These are phyloP conservation scores for Erebia ligea DNA, from an alignment of 2,888 invertebrate genomes.

Conservation along the genomic window DNA sequence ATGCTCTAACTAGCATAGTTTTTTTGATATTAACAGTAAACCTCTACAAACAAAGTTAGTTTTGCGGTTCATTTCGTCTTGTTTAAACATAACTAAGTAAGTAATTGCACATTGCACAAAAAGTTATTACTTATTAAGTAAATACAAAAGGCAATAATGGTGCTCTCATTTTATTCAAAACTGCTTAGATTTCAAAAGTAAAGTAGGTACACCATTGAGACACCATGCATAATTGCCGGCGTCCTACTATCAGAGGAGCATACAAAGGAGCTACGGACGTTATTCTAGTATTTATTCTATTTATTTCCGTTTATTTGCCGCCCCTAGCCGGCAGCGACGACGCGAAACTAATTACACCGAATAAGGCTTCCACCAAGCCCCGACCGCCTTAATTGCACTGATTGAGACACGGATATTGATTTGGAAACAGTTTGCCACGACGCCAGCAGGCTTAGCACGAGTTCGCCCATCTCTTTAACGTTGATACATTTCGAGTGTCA, in stretches of 20 bases:
- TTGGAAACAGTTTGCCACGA: constrained; percentile 70
- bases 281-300: constrained; percentile 26
- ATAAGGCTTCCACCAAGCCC: constrained; percentile 60
- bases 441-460: constrained; percentile 40
- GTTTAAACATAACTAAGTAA: too few species aligned
- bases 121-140: too few species aligned
- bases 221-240: constrained; percentile 16
- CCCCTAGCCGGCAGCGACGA: constrained; percentile 58
- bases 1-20: too few species aligned
- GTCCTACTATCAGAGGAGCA: constrained; percentile 11
- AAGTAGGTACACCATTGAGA: not conserved
- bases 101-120: too few species aligned
- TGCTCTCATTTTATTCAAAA: too few species aligned
- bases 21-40: too few species aligned
- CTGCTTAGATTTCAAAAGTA: not conserved
- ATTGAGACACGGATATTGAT: constrained; percentile 82
- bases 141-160: too few species aligned
- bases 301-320: constrained; percentile 39
- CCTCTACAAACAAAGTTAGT: too few species aligned
- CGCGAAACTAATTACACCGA: constrained; percentile 76
- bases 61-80: too few species aligned
- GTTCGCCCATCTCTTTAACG: not conserved
- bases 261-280: constrained; percentile 6
- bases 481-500: not conserved
- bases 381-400: constrained; percentile 75